These are phyloP conservation scores for Schmidtea mediterranea DNA, from an alignment of 1,140 invertebrate species.

Conservation along the genomic window DNA sequence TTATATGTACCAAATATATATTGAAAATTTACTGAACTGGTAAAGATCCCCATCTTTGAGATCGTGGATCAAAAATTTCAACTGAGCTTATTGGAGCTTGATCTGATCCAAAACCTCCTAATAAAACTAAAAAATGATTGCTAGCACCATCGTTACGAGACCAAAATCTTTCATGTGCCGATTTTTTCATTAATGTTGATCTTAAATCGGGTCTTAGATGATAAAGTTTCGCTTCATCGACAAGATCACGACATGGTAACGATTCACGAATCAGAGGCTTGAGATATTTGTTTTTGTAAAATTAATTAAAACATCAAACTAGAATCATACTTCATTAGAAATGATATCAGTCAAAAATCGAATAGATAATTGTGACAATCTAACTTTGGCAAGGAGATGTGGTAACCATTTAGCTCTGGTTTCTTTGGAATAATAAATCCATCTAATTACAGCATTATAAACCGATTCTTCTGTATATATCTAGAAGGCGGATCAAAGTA, in stretches of 20 bases:
- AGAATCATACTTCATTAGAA: conserved; percentile 14
- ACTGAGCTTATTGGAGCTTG: conserved; percentile 20
- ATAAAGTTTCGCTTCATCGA: conserved; percentile 21
- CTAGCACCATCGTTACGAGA: conserved; percentile 13
- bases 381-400: conserved; percentile 3
- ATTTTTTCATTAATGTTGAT: conserved; percentile 13
- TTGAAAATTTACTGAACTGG: conserved; percentile 8
- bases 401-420: conserved; percentile 5
- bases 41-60: conserved; percentile 14
- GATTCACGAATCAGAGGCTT: conserved; percentile 14
- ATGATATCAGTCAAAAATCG: conserved; percentile 18
- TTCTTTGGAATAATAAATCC: conserved; percentile 7
- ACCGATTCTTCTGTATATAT: conserved; percentile 31
- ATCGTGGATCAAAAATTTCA: conserved; percentile 19
- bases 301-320: neutral
- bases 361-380: conserved; percentile 13
- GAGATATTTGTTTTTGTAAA: conserved; percentile 6
- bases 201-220: conserved; percentile 17
- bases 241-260: conserved; percentile 17
- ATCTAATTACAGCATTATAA: conserved; percentile 8
- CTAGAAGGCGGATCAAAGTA: conserved; percentile 5
- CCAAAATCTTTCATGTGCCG: conserved; percentile 10
- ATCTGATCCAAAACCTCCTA: conserved; percentile 20
- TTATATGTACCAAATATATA: no score
- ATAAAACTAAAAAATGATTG: conserved; percentile 12